Conservation (phyloP, 2,888 invertebrate genomes). For the Tupiocoris notatus region DNA sequence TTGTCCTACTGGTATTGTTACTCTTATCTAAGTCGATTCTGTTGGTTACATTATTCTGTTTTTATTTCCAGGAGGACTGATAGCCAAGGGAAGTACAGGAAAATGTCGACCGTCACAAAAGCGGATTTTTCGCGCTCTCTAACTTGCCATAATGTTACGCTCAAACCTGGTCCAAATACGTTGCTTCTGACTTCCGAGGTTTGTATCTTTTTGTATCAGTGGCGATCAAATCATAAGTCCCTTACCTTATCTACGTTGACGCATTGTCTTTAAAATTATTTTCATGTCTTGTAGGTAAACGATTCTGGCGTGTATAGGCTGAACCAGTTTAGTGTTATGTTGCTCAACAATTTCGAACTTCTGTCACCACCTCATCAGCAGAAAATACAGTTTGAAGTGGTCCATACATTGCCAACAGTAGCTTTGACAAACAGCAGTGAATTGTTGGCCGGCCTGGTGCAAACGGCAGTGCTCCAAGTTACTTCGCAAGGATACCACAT, state of each 20-base stretch:
- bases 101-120: constrained; percentile 65
- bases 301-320: constrained; percentile 70
- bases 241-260: not conserved
- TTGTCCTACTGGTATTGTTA: too few species aligned
- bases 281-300: constrained; percentile 55
- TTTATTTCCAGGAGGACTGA: constrained; percentile 53
- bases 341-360: constrained; percentile 69
- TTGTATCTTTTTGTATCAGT: constrained; percentile 5
- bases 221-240: not conserved
- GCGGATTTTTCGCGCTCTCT: constrained; percentile 66
- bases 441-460: constrained; percentile 77
- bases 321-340: constrained; percentile 66
- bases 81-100: constrained; percentile 57
- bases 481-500: constrained; percentile 44
- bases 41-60: too few species aligned
- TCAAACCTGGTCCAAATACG: constrained; percentile 57
- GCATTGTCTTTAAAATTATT: not conserved
- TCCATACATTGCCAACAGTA: constrained; percentile 59
- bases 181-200: constrained; percentile 55
- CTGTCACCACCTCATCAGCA: constrained; percentile 64
- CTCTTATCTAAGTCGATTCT: too few species aligned
- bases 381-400: constrained; percentile 60
- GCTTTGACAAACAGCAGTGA: constrained; percentile 62
- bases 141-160: constrained; percentile 56
- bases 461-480: constrained; percentile 71